Evolutionary conservation across 1,140 invertebrate species (phyloP), one percentile per base, ranked within the genome.

Genomic region (Trachymyrmex cornetzi): DNA sequence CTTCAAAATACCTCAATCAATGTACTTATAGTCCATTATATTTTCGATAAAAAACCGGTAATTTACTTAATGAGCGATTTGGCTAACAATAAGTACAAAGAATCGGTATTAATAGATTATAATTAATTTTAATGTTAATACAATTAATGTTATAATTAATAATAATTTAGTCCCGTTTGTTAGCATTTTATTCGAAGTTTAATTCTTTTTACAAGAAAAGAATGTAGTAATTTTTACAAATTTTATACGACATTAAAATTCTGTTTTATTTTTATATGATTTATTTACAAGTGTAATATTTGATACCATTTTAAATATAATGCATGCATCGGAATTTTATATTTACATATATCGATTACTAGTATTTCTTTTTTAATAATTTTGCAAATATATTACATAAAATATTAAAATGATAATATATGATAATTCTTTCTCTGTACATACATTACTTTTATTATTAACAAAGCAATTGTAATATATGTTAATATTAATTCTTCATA

Each of bases 331-430:
- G 7, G 11, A 44, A 22, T 67, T 67, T 67, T 14, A 22, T 67
- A n/a, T 67, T 38, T 64, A 3, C 19, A 27, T n/a, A 19, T 63
- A 7, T 30, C 14, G 16, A 30, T 30, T 30, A 63, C 11, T 22
- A 57, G 16, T 63, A 63, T 63, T 27, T 63, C 11, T 63, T 30
- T 66, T 66, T 66, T 3, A 66, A 66, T 66, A 38, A 38, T 12
- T 38, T 66, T 66, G 11, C 1, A 38, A n/a, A 38, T n/a, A 19
- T 7, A 38, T 66, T 66, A 66, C 3, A n/a, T 7, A 61, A 61
- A 61, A 61, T 61, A 24, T 24, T 59, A 22, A 24, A 59, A 11
- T 24, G 9, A 59, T 3, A 59, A 59, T 59, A 59, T 24, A 59
- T 59, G 34, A 12, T 22, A 27, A 12, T 61, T 57, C 2, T 57